Base-by-base conservation (phyloP, 1,140 invertebrate species). In the Megathymus violae region DNA sequence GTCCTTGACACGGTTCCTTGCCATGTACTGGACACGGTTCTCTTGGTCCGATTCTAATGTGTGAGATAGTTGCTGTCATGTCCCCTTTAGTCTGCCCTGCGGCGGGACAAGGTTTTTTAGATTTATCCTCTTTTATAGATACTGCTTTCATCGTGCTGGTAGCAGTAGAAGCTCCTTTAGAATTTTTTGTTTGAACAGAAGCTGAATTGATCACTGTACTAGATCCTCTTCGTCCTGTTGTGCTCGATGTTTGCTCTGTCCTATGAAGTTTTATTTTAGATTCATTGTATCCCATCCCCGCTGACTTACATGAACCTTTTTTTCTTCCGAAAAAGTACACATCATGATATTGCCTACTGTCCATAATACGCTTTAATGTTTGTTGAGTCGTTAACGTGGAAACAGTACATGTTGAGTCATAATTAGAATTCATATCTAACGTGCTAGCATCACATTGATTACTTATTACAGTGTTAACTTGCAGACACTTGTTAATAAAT, bases 401-500 rank as follows among this genome's bases (percentile, higher is more conserved):
- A 31, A 68, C 43, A 15, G 61, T 69, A 10, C 63, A 77, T 1
- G 61, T 64, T 14, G 76, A 83, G 34, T 43, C 65, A 14, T 54
- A 64, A 54, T 74, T 63, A 16, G 74, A 74, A 44, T 40, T 63
- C 3, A 48, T 47, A 19, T 16, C 38, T 15, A 22, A 16, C 14
- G 13, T 56, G 50, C 14, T 69, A n/a, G 22, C 10, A 11, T 56
- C 19, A 14, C 17, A 25, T 56, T 22, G 51, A 43, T 16, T 52
- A 31, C 44, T 51, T 38, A 38, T 63, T 13, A 52, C 54, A 16
- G 60, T 56, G 38, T 59, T 62, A 17, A 83, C 80, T 79, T 90
- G 88, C 54, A 88, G 74, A 62, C 83, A 89, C 68, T 90, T 89
- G 61, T 90, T 90, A 34, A 90, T 72, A 4, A 76, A 85, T 62